A percentile compares a stretch with the other conserved stretches of the same genome.
Conservation (phyloP, 2,113 vertebrate genomes). For the Oxyruncus cristatus region DNA sequence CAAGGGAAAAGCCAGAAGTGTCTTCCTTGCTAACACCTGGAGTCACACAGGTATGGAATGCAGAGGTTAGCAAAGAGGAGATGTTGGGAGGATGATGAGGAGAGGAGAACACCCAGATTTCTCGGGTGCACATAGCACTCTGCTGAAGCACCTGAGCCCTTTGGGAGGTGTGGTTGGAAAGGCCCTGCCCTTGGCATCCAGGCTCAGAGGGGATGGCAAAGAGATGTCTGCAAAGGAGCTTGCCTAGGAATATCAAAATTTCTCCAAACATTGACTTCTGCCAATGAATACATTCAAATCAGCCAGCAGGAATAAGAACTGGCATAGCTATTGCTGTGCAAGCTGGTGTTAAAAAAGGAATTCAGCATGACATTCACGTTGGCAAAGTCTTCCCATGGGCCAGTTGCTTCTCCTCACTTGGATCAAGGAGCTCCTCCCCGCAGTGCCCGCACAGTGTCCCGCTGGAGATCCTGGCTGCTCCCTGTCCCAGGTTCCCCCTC, state of each 20-base stretch:
- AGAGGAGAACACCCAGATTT: neutral
- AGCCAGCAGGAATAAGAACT: neutral
- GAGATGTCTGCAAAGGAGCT: neutral
- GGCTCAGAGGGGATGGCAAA: neutral
- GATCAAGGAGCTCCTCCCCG: neutral
- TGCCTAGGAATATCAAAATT: neutral
- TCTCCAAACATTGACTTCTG: neutral
- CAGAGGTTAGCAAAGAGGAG: neutral
- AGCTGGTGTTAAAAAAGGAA: neutral
- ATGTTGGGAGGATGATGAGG: neutral
- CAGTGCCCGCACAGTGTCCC: accelerated
- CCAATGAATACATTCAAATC: neutral
- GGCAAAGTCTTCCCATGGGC: neutral
- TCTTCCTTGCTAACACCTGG: neutral
- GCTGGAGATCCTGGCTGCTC: neutral
- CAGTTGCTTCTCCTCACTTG: neutral
- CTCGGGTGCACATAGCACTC: neutral
- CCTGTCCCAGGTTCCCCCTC: neutral
- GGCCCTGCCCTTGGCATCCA: neutral
- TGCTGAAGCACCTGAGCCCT: neutral
- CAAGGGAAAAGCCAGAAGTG: neutral
- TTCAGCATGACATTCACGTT: accelerated
- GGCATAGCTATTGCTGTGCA: neutral
- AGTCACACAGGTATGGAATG: neutral
- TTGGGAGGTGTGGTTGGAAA: neutral